phyloP scores from a whole-genome alignment of 2,888 invertebrate species.

The Acheta domesticus region DNA sequence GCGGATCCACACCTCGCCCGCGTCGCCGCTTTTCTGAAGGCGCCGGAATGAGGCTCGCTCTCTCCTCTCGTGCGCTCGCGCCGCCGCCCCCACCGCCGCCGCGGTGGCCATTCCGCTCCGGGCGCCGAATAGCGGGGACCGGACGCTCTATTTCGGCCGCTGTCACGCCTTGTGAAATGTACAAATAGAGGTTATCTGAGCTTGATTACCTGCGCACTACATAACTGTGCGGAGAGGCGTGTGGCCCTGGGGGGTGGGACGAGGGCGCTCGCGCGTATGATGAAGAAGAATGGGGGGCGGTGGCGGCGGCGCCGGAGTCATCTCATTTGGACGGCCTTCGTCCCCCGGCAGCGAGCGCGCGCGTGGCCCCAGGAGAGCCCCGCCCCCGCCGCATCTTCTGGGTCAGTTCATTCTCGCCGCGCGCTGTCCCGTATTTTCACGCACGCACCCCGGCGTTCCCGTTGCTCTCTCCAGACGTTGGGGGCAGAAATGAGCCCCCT shows the following conservation, averaged over 20 bases:
- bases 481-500: no score
- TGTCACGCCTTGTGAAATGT: neutral
- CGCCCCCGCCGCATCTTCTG: no score
- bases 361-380: no score
- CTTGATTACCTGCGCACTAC: conserved; percentile 6
- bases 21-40: no score
- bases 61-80: neutral
- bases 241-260: neutral
- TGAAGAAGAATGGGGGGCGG: conserved; percentile 19
- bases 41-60: neutral
- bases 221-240: neutral
- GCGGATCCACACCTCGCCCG: no score
- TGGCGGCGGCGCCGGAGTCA: no score
- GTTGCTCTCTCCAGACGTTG: no score
- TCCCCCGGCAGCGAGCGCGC: no score
- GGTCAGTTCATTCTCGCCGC: no score
- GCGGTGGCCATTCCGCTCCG: neutral
- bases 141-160: neutral
- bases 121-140: neutral
- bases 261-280: neutral
- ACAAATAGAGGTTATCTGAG: neutral
- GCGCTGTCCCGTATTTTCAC: no score
- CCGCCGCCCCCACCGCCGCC: neutral
- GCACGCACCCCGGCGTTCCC: no score
- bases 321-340: no score